Base-by-base conservation (phyloP, 2,113 vertebrate genomes). In the Lagopus leucura region DNA sequence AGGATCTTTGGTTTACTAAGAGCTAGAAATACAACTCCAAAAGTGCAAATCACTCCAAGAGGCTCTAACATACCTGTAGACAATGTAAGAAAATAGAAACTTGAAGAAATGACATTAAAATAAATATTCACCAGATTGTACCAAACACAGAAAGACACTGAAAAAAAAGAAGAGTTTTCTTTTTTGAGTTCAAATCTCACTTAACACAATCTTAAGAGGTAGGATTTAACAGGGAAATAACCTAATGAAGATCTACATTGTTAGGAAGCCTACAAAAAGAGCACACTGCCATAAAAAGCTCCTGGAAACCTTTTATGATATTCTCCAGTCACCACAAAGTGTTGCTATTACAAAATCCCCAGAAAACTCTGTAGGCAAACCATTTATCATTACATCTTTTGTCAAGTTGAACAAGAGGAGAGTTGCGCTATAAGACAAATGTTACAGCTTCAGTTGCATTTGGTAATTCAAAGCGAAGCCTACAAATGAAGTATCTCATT, bases 401-500 rank as follows among this genome's bases (percentile, higher is more conserved):
- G 81, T 90, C 78, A 95, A 97, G 82, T 94, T 95, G 95, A 97
- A 96, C 78, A 97, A 95, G 93, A 97, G 93, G 78, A 95, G 85
- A 95, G 95, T 54, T 74, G 89, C 86, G 92, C 94, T 95, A 28
- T 82, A 97, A 94, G 86, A 96, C 92, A 94, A 97, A 97, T 95
- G 95, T 97, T 97, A 95, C 81, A 96, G 94, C 91, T 97, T 96
- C 93, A 97, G 92, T 95, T 97, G 95, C 94, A 98, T 93, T 97
- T 96, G 93, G 93, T 97, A 98, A 98, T 95, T 96, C 96, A 98
- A 98, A 98, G 92, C 96, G 96, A 98, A 97, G 95, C 86, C 93
- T 96, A 97, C 93, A 98, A 98, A 98, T 92, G 96, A 98, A 96
- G 78, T 13, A 73, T 97, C 95, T 98, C 98, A 98, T 98, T 98